Conservation (phyloP, 1,140 invertebrate genomes). For the Ceratosolen fusciceps region DNA sequence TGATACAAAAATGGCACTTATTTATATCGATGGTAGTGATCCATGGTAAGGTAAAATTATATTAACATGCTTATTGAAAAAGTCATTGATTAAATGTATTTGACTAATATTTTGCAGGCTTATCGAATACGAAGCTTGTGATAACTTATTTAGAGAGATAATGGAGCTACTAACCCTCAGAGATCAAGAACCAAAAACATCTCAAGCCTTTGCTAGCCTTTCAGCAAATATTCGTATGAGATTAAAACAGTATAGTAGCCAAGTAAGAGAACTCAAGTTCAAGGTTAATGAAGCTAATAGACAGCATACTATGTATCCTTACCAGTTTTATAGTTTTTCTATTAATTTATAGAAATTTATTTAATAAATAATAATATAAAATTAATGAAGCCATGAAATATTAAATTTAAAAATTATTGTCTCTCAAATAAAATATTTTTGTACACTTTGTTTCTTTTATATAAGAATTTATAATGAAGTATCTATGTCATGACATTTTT, state of each 20-base stretch:
- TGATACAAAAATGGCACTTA: constrained; percentile 61
- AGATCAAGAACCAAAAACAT: constrained; percentile 70
- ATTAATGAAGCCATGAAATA: too few species aligned
- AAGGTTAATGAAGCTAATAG: constrained; percentile 72
- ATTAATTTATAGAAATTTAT: too few species aligned
- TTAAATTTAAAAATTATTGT: too few species aligned
- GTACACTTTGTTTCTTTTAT: too few species aligned
- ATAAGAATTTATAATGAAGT: too few species aligned
- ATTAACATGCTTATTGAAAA: not conserved
- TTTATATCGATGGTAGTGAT: constrained; percentile 67
- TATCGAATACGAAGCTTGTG: constrained; percentile 77
- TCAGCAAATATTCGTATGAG: constrained; percentile 75
- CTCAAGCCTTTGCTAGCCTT: constrained; percentile 72
- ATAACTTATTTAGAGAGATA: constrained; percentile 76
- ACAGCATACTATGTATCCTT: constrained; percentile 73
- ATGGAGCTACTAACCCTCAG: constrained; percentile 75
- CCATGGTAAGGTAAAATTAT: constrained; percentile 61
- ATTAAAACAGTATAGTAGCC: constrained; percentile 75
- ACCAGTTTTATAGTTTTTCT: not conserved
- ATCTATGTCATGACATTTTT: too few species aligned
- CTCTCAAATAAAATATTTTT: too few species aligned
- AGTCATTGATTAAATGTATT: constrained; percentile 1
- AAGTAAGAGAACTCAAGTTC: constrained; percentile 75
- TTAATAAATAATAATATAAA: too few species aligned
- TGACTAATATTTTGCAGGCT: constrained; percentile 70